Percentiles rank a stretch among this genome's conserved stretches.
Evolutionary conservation across 2,888 invertebrate species (phyloP).

Genomic region (Drepana falcataria): DNA sequence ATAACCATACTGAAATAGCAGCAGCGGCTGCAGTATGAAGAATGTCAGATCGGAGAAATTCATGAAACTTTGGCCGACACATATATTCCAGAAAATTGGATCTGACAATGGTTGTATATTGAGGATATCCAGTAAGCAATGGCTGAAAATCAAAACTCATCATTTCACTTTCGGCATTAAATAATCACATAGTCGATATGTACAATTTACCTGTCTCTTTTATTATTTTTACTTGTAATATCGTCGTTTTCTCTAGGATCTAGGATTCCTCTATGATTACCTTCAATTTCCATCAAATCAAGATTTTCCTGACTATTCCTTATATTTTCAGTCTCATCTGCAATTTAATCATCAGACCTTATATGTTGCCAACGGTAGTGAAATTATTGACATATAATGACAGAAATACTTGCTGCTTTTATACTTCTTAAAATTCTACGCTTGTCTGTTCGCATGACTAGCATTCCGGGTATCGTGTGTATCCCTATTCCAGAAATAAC

Average conservation of each 20-base stretch:
- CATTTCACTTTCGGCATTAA: not conserved
- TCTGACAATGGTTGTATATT: constrained; percentile 73
- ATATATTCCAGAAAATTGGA: constrained; percentile 76
- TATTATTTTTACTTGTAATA: not conserved
- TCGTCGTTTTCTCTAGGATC: constrained; percentile 6
- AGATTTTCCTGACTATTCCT: constrained; percentile 29
- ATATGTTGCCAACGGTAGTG: constrained; percentile 8
- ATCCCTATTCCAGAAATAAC: constrained; percentile 79
- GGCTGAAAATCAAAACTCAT: constrained; percentile 27
- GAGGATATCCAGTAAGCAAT: constrained; percentile 47
- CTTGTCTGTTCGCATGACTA: constrained; percentile 68
- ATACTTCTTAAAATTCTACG: constrained; percentile 17
- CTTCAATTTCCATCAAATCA: constrained; percentile 35
- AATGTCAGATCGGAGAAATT: constrained; percentile 82
- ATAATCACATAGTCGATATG: not conserved
- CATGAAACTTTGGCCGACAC: constrained; percentile 79
- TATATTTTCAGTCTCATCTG: constrained; percentile 38
- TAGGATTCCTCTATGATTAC: constrained; percentile 8
- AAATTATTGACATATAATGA: not conserved
- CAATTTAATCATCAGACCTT: constrained; percentile 10
- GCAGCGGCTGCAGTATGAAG: constrained; percentile 80
- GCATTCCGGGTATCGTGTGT: constrained; percentile 79
- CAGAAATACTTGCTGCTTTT: constrained; percentile 64
- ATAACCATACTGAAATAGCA: constrained; percentile 78
- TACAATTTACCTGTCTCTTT: not conserved